These are phyloP conservation scores for Formica aserva DNA, from an alignment of 2,888 invertebrate genomes.

Conservation along the genomic window DNA sequence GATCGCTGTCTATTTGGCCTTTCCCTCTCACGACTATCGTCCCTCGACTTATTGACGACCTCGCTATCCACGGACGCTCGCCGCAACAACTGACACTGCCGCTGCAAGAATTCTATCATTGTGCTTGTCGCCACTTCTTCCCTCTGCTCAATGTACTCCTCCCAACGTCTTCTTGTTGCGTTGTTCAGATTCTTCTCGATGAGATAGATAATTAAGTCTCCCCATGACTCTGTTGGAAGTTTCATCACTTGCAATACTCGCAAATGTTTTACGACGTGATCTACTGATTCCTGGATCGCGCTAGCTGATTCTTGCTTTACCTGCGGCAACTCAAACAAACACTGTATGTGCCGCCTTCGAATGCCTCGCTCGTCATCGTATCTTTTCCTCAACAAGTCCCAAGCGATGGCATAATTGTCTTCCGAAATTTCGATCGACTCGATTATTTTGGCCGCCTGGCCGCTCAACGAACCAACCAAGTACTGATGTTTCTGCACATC, in stretches of 20 bases:
- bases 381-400: too few species aligned
- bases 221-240: background rate
- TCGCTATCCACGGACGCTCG: background rate
- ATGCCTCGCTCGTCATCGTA: too few species aligned
- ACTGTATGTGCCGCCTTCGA: too few species aligned
- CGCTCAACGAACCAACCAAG: background rate
- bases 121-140: background rate
- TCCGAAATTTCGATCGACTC: too few species aligned
- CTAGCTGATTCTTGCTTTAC: background rate
- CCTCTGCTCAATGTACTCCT: background rate
- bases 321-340: too few species aligned
- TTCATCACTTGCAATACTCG: background rate
- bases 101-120: background rate
- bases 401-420: too few species aligned
- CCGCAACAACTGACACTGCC: background rate
- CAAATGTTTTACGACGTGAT: background rate
- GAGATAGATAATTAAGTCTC: background rate
- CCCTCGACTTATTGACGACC: rapidly evolving
- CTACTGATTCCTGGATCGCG: background rate
- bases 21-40: background rate
- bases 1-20: too few species aligned
- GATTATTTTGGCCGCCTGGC: too few species aligned
- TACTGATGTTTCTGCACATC: background rate
- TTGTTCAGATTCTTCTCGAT: background rate
- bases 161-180: background rate